Percentiles rank a stretch among this genome's conserved stretches.
phyloP scores from a whole-genome alignment of 2,797 vertebrate genomes.

The Scomberomorus guttatus region DNA sequence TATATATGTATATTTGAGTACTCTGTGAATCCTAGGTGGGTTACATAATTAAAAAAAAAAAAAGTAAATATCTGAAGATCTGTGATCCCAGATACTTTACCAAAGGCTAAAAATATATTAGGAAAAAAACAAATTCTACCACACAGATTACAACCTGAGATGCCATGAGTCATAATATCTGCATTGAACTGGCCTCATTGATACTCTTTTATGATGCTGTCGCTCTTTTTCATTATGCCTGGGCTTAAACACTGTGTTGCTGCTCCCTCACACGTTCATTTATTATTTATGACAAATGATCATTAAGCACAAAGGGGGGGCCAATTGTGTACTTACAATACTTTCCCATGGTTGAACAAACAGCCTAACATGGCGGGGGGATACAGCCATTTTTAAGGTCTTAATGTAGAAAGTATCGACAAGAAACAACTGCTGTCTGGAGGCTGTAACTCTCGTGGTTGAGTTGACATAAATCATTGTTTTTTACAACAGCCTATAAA shows the following conservation, averaged over 20 bases:
- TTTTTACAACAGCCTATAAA: constrained; percentile 60
- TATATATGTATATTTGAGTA: no score
- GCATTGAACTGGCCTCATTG: background rate
- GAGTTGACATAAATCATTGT: constrained; percentile 59
- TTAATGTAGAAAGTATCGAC: constrained; percentile 2
- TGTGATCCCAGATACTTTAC: background rate
- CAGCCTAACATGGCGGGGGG: constrained; percentile 17
- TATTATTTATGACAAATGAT: constrained; percentile 58
- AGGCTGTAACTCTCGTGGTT: constrained; percentile 28
- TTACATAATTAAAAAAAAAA: no score
- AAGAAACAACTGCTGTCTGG: constrained; percentile 25
- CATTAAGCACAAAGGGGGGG: constrained; percentile 43
- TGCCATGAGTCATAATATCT: constrained; percentile 18
- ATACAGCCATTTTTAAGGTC: constrained; percentile 27
- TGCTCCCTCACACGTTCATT: constrained; percentile 18
- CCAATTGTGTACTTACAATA: constrained; percentile 36
- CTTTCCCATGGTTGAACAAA: constrained; percentile 31
- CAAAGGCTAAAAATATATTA: no score
- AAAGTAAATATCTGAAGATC: background rate
- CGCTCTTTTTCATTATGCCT: background rate
- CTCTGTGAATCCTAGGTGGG: no score
- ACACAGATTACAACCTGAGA: background rate
- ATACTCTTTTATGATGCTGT: background rate
- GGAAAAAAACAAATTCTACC: no score
- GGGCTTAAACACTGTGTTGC: constrained; percentile 23